Percentiles rank a stretch among this genome's conserved stretches.
phyloP scores from a whole-genome alignment of 2,888 invertebrate genomes.

The Caenorhabditis panamensis region DNA sequence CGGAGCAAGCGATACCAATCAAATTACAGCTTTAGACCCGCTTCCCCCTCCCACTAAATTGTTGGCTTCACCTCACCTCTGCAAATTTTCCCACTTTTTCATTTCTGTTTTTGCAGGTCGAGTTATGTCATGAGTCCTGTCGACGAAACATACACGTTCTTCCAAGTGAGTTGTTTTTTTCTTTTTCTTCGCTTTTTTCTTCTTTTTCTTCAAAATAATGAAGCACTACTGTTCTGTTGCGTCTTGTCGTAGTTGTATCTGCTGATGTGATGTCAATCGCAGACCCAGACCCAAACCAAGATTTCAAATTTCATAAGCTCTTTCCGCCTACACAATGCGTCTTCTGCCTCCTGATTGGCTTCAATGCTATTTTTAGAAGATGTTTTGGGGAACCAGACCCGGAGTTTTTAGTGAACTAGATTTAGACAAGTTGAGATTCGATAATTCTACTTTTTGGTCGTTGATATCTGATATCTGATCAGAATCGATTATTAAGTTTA shows the following conservation, averaged over 20 bases:
- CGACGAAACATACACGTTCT: slow-evolving; percentile 67
- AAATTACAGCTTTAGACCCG: slow-evolving; percentile 5
- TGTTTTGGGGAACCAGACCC: slow-evolving; percentile 18
- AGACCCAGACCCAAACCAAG: neutral
- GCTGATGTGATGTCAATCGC: too few relatives aligned
- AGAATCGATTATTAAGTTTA: slow-evolving; percentile 39
- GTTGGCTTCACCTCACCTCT: neutral
- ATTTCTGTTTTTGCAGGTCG: slow-evolving; percentile 62
- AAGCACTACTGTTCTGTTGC: too few relatives aligned
- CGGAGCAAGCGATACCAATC: slow-evolving; percentile 16
- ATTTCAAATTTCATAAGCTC: slow-evolving; percentile 55
- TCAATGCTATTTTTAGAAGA: slow-evolving; percentile 42
- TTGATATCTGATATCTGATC: slow-evolving; percentile 38
- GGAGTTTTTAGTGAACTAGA: neutral
- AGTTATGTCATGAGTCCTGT: slow-evolving; percentile 69
- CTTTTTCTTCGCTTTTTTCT: neutral
- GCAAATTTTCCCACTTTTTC: neutral
- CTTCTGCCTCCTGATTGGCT: slow-evolving; percentile 45
- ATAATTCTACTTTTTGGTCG: neutral
- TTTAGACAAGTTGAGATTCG: too few relatives aligned
- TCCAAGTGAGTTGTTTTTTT: slow-evolving; percentile 62
- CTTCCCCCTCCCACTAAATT: slow-evolving; percentile 1
- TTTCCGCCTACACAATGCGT: slow-evolving; percentile 57
- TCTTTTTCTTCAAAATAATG: neutral
- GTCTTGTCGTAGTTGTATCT: slow-evolving; percentile 4